phyloP scores from a whole-genome alignment of 2,888 invertebrate species.

The Andrena chrysosceles region DNA sequence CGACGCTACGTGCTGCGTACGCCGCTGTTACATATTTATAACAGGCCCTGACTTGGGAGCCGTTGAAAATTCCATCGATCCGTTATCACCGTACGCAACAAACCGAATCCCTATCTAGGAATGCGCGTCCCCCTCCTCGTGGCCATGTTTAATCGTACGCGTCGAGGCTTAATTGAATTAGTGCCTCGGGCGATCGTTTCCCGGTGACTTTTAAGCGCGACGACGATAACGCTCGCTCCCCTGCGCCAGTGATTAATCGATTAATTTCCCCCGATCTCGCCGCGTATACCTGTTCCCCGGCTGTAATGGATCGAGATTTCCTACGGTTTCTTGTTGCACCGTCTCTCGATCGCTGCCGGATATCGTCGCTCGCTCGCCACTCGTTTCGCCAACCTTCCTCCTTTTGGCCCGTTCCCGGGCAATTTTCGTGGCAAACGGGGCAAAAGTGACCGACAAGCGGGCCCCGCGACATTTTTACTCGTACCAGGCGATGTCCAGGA shows the following conservation, averaged over 20 bases:
- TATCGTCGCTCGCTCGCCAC: not conserved
- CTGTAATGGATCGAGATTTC: conserved; percentile 1
- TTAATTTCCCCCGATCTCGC: conserved; percentile 32
- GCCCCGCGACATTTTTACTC: not conserved
- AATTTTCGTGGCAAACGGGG: conserved; percentile 28
- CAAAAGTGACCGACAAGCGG: conserved; percentile 6
- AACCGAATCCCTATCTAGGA: not conserved
- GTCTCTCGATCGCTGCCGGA: not conserved
- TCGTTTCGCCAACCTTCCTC: not conserved
- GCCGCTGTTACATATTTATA: conserved; percentile 48
- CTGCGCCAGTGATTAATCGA: conserved; percentile 35
- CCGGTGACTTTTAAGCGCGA: not conserved
- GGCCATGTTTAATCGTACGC: conserved; percentile 20
- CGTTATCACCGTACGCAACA: conserved; percentile 30
- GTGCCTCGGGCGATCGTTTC: not conserved
- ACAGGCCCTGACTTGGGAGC: conserved; percentile 30
- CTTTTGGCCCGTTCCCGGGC: not conserved
- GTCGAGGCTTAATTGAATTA: conserved; percentile 50
- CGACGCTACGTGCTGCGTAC: conserved; percentile 33
- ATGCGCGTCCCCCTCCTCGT: not conserved
- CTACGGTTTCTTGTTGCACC: conserved; percentile 7
- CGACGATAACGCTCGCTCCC: no score
- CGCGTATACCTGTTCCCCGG: not conserved
- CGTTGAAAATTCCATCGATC: conserved; percentile 64
- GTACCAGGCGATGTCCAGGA: conserved; percentile 11